Percentiles rank a stretch among this genome's conserved stretches.
Evolutionary conservation across 2,797 vertebrate species (phyloP).

Genomic region (Podarcis siculus): DNA sequence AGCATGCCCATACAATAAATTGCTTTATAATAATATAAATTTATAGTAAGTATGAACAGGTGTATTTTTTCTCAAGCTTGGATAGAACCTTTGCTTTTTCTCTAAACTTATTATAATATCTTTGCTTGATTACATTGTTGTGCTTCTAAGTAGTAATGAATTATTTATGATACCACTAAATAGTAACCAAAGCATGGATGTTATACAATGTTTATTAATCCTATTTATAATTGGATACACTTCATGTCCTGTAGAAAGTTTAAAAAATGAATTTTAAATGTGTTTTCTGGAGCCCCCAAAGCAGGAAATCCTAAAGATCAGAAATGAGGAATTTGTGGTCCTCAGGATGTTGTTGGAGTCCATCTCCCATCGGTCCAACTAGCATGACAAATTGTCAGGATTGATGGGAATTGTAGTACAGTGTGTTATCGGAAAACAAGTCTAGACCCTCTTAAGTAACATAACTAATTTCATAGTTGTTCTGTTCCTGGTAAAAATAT

Average conservation of each 20-base stretch:
- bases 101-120: neutral
- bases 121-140: conserved; percentile 38
- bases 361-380: neutral
- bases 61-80: conserved; percentile 54
- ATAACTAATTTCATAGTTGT: neutral
- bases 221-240: neutral
- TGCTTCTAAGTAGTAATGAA: conserved; percentile 28
- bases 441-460: neutral
- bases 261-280: neutral
- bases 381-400: neutral
- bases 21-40: neutral
- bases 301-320: neutral
- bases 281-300: neutral
- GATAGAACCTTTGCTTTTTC: conserved; percentile 49
- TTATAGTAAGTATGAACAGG: neutral
- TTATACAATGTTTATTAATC: conserved; percentile 1
- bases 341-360: neutral
- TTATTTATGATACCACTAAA: neutral
- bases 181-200: neutral
- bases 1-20: conserved; percentile 53
- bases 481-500: neutral
- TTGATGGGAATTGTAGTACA: neutral
- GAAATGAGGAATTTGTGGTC: neutral
- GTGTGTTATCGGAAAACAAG: too few species aligned
- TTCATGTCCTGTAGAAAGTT: neutral